phyloP scores from a whole-genome alignment of 2,797 vertebrate species.

The Lutjanus argentimaculatus region DNA sequence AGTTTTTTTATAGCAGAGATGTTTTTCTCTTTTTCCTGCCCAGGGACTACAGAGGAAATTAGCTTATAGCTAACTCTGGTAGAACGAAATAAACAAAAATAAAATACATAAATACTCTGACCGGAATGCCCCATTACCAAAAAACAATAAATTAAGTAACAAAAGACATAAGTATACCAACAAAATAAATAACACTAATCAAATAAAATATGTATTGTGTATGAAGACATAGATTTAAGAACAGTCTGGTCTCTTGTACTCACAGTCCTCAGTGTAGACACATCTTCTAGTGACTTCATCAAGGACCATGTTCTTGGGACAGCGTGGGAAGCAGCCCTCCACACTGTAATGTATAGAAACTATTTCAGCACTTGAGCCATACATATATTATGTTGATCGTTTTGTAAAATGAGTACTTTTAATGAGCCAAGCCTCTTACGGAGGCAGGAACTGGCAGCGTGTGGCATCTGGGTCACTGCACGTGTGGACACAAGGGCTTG shows the following conservation, averaged over 20 bases:
- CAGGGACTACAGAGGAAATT: no score
- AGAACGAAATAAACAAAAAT: no score
- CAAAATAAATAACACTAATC: no score
- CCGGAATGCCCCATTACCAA: no score
- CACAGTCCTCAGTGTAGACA: constrained; percentile 97
- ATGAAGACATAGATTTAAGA: no score
- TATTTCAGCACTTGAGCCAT: constrained; percentile 13
- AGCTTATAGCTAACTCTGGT: no score
- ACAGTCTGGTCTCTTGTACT: constrained; percentile 72
- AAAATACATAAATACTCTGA: no score
- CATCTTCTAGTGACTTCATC: constrained; percentile 97
- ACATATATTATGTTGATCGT: constrained; percentile 4
- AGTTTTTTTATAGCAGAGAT: no score
- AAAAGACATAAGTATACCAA: no score
- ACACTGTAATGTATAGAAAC: constrained; percentile 85
- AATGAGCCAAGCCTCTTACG: constrained; percentile 85
- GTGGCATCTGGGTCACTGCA: constrained; percentile 93
- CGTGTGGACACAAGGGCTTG: constrained; percentile 93
- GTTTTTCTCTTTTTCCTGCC: no score
- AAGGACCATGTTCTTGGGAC: constrained; percentile 95
- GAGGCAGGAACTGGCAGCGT: constrained; percentile 93
- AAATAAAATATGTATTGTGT: no score
- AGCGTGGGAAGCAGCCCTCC: constrained; percentile 97
- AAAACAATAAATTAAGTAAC: no score
- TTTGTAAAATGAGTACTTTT: constrained; percentile 4